These are phyloP conservation scores for Drosophila flavopinicola DNA, from an alignment of 2,888 invertebrate species.

Conservation along the genomic window DNA sequence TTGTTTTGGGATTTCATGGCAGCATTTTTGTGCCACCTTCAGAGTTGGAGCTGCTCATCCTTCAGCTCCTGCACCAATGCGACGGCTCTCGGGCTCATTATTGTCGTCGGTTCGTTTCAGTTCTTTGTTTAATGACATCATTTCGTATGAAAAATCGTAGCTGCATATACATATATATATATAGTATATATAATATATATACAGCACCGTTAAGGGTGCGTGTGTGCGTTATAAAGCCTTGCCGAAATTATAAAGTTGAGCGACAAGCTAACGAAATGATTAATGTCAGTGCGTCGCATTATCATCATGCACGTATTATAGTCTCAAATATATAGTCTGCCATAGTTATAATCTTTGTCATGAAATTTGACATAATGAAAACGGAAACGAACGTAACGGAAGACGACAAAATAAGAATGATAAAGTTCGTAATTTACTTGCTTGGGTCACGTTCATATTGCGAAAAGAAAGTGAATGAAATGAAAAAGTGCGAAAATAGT, in stretches of 20 bases:
- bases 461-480: slow-evolving; percentile 22
- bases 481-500: slow-evolving; percentile 19
- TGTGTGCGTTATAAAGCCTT: slow-evolving; percentile 37
- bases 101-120: slow-evolving; percentile 66
- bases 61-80: slow-evolving; percentile 43
- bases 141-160: slow-evolving; percentile 75
- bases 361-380: slow-evolving; percentile 68
- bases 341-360: slow-evolving; percentile 43
- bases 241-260: slow-evolving; percentile 73
- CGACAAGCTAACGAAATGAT: slow-evolving; percentile 61
- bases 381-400: slow-evolving; percentile 38
- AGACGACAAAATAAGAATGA: slow-evolving; percentile 16
- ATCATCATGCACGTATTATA: slow-evolving; percentile 46
- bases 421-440: slow-evolving; percentile 57
- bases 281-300: slow-evolving; percentile 62
- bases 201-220: slow-evolving; percentile 1
- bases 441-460: slow-evolving; percentile 41
- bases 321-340: slow-evolving; percentile 36
- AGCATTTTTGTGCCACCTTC: slow-evolving; percentile 50
- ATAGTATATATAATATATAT: no score
- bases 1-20: slow-evolving; percentile 76
- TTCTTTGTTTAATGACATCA: slow-evolving; percentile 77
- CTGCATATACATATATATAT: slow-evolving; percentile 45
- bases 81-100: slow-evolving; percentile 63
- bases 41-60: slow-evolving; percentile 12